Evolutionary conservation across 2,888 invertebrate species (phyloP), one percentile per base, ranked within the genome.

Genomic region (Piscicola geometra): DNA sequence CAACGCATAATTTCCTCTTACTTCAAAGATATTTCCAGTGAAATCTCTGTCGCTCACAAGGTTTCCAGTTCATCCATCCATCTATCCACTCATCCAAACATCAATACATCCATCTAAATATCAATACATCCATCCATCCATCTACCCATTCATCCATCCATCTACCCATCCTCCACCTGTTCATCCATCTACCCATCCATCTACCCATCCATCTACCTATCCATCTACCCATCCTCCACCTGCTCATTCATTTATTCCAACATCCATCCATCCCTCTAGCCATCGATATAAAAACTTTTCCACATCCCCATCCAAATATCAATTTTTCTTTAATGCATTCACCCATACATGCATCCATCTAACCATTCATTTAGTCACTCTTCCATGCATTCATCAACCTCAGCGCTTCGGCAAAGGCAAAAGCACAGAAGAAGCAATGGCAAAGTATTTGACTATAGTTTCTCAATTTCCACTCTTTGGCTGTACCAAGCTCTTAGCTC

Each of bases 401-500:
- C 95, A 78, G 78, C 56, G 77, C n/a, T 77, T 67, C 60, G 78
- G 78, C 21, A 70, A 72, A 41, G 75, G 36, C 28, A 78, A 78
- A 60, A 67, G 71, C 18, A 25, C 36, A n/a, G 56, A 28, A 28
- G 78, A 78, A 2, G 77, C 77, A 28, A 95, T 95, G 87, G 94
- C 94, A 32, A 88, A 95, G 79, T 96, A 96, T 85, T 87, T 96
- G 78, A 93, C 94, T 0, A 94, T 94, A 83, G 95, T 96, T 3
- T 95, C 95, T 93, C 95, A 96, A 86, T 96, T 94, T 85, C 94
- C 95, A 0, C 88, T 96, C 0, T 93, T 93, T 80, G 93, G 93
- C 5, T 92, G 93, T 77, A 92, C 93, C 52, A 88, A 91, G 74
- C 75, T 92, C 87, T 91, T 91, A 18, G 95, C 95, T 77, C 92